Conservation (phyloP, 2,888 invertebrate species). For the Eurytoma californica region DNA sequence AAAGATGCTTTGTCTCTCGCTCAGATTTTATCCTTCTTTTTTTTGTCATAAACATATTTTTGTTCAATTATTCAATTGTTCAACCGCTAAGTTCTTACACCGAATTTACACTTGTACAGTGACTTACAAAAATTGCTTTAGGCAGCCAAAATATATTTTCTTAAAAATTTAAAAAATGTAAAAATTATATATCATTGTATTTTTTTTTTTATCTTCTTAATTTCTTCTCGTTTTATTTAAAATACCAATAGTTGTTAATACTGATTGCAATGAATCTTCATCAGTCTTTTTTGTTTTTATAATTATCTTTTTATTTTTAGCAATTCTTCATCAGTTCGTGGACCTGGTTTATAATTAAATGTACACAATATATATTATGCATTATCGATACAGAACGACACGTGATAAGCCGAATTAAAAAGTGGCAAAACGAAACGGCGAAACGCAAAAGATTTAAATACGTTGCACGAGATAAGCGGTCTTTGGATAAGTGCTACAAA, state of each 20-base stretch:
- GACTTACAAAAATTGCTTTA: slow-evolving; percentile 55
- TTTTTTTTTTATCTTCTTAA: neutral
- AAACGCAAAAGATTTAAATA: slow-evolving; percentile 54
- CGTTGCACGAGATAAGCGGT: slow-evolving; percentile 60
- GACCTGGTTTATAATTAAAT: slow-evolving; percentile 45
- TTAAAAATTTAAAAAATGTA: slow-evolving; percentile 63
- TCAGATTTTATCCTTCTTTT: slow-evolving; percentile 18
- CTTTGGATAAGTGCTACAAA: slow-evolving; percentile 67
- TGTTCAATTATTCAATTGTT: slow-evolving; percentile 27
- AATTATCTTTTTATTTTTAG: slow-evolving; percentile 47
- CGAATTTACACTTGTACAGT: slow-evolving; percentile 46
- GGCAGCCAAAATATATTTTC: slow-evolving; percentile 64
- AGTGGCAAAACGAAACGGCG: slow-evolving; percentile 57
- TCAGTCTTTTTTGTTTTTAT: slow-evolving; percentile 65
- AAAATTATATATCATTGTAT: slow-evolving; percentile 50
- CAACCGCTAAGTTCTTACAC: slow-evolving; percentile 13
- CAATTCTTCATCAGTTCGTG: slow-evolving; percentile 52
- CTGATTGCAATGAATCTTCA: slow-evolving; percentile 68
- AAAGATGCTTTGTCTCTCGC: slow-evolving; percentile 45
- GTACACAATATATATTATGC: slow-evolving; percentile 40
- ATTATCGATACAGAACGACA: slow-evolving; percentile 42
- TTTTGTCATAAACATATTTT: slow-evolving; percentile 21
- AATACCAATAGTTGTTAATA: slow-evolving; percentile 70
- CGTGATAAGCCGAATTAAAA: slow-evolving; percentile 54
- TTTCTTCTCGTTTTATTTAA: slow-evolving; percentile 59